Percentiles rank a stretch among this genome's conserved stretches.
phyloP scores from a whole-genome alignment of 2,113 vertebrate species.

The Siphamia tubifer region DNA sequence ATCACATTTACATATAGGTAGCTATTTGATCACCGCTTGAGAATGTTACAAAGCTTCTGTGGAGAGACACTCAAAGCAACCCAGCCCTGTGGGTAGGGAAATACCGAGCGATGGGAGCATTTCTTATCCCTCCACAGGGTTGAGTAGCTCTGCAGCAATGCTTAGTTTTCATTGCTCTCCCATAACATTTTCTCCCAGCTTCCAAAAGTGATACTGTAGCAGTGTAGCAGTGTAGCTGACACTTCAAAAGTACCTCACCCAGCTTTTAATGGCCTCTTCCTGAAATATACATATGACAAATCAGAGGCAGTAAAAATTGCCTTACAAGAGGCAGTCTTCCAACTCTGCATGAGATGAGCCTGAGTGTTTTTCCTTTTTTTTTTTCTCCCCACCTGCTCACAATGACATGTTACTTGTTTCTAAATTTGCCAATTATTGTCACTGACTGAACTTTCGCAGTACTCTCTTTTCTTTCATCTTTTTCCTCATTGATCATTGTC shows the following conservation, averaged over 20 bases:
- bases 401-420: background rate
- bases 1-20: too few relatives aligned
- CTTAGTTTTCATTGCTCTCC: background rate
- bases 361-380: constrained; percentile 9
- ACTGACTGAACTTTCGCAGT: background rate
- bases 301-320: constrained; percentile 27
- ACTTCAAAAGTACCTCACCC: constrained; percentile 37
- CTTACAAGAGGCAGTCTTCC: background rate
- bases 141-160: constrained; percentile 32
- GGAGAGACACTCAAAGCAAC: background rate
- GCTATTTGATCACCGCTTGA: background rate
- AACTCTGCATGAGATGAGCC: background rate
- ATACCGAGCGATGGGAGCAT: background rate
- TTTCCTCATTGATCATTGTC: background rate
- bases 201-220: constrained; percentile 30
- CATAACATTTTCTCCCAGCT: constrained; percentile 11
- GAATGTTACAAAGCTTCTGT: constrained; percentile 24
- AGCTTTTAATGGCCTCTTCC: constrained; percentile 30
- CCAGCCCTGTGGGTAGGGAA: constrained; percentile 27
- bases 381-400: background rate
- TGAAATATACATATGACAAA: constrained; percentile 33
- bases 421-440: constrained; percentile 10
- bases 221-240: constrained; percentile 38
- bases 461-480: background rate
- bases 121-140: constrained; percentile 20